Evolutionary conservation across 2,888 invertebrate genomes (phyloP).

Genomic region (Linyphia triangularis): DNA sequence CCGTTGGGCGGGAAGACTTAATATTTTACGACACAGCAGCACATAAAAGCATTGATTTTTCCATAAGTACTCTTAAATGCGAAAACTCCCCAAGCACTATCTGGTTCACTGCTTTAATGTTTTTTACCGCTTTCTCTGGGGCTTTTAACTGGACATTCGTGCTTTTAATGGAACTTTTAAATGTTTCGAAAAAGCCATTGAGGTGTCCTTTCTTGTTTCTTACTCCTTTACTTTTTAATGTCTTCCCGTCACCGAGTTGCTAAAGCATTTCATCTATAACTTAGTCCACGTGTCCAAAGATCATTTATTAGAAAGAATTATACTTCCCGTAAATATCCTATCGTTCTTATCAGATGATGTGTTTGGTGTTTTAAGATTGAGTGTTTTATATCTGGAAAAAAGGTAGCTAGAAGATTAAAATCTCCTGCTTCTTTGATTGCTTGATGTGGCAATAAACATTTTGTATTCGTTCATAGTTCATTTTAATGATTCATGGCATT

Average conservation of each 20-base stretch:
- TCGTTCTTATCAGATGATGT: constrained; percentile 34
- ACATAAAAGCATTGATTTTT: constrained; percentile 59
- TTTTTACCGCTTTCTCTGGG: constrained; percentile 46
- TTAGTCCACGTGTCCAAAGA: constrained; percentile 19
- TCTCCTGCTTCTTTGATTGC: background rate
- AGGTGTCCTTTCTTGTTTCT: constrained; percentile 53
- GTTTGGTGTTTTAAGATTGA: background rate
- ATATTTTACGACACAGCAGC: constrained; percentile 48
- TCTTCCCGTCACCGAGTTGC: constrained; percentile 34
- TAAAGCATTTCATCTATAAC: constrained; percentile 35
- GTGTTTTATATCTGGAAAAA: background rate
- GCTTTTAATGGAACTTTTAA: constrained; percentile 58
- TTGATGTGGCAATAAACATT: background rate
- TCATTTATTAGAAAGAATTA: constrained; percentile 42
- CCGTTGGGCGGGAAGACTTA: constrained; percentile 29
- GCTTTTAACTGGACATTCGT: constrained; percentile 58
- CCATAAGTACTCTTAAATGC: constrained; percentile 48
- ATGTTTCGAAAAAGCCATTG: constrained; percentile 56
- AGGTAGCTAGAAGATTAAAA: background rate
- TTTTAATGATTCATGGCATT: too few species aligned
- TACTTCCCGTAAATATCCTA: constrained; percentile 22
- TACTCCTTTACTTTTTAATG: constrained; percentile 46
- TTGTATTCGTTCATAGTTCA: too few species aligned
- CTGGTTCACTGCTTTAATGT: constrained; percentile 56
- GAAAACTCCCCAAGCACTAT: constrained; percentile 46